Evolutionary conservation across 92 coral and sea anemone species (phyloP), one percentile per base, ranked within the genome.

Genomic region (Epizoanthus ramosus): DNA sequence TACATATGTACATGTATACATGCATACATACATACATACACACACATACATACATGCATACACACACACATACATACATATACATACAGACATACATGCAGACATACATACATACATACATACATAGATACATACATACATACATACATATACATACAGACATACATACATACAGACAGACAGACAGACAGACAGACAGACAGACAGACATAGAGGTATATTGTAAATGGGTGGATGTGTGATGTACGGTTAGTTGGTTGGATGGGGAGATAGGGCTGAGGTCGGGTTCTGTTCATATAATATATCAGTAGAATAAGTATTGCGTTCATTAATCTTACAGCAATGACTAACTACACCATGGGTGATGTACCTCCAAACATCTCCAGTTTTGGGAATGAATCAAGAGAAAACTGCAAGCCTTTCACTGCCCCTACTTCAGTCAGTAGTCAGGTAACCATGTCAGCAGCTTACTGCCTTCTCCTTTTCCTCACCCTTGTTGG

Each of bases 401-500:
- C 67, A 57, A 50, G 21, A 50, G 68, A 6, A 7, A 18, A 6
- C 17, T 75, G 68, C 80, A 75, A 58, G 18, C 80, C 80, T 57
- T 75, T 75, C 39, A 52, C 67, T 50, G 80, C 80, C 22, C 21
- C 80, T 31, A 50, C 9, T 0, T 57, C 80, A 16, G 41, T 75
- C 21, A 19, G 65, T 15, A 75, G 39, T 75, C 80, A 58, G 57
- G 80, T 57, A 8, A 17, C 57, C 18, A 31, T 75, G 80, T 57
- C 66, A 33, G 4, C 54, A 57, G 80, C 80, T 7, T 75, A 75
- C 53, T 14, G 41, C 9, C 0, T 75, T 18, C 47, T 75, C n/a
- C 60, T 75, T 57, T 47, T 75, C 4, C 50, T 75, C 21, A 57
- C 80, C 28, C 25, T 75, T 17, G 80, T 21, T 57, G 80, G 80